Percentiles rank a stretch among this genome's conserved stretches.
Conservation (phyloP, 1,140 invertebrate genomes). For the Melitaea cinxia region DNA sequence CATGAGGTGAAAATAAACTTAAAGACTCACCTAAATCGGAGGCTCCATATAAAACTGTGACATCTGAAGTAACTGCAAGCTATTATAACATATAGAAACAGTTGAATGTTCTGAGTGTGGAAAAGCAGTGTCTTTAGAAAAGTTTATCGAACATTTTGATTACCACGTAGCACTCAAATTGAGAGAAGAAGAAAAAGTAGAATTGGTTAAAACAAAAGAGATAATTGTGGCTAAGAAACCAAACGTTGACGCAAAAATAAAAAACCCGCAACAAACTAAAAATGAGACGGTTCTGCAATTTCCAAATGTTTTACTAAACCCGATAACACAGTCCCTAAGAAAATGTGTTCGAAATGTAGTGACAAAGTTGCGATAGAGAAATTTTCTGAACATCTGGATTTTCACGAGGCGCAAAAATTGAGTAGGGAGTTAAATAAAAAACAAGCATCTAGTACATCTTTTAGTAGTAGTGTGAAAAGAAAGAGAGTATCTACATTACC, state of each 20-base stretch:
- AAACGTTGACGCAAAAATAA: constrained; percentile 36
- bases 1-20: constrained; percentile 26
- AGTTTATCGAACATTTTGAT: constrained; percentile 82
- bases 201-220: constrained; percentile 49
- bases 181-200: constrained; percentile 79
- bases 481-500: constrained; percentile 65
- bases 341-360: constrained; percentile 85
- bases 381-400: constrained; percentile 86
- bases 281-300: constrained; percentile 52
- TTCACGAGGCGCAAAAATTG: constrained; percentile 86
- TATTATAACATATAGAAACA: constrained; percentile 42
- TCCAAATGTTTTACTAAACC: constrained; percentile 64
- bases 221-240: constrained; percentile 41
- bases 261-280: constrained; percentile 41
- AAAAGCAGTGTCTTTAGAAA: constrained; percentile 72
- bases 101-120: constrained; percentile 80
- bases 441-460: constrained; percentile 45
- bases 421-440: constrained; percentile 74
- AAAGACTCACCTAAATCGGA: constrained; percentile 1
- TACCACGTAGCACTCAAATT: constrained; percentile 84
- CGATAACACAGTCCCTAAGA: constrained; percentile 56
- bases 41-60: too few relatives aligned
- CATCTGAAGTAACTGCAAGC: too few relatives aligned
- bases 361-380: constrained; percentile 82
- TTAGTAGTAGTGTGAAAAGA: constrained; percentile 51